Base-by-base conservation (phyloP, 37 sponge, comb jelly and placozoan species). In the Ianthella basta region DNA sequence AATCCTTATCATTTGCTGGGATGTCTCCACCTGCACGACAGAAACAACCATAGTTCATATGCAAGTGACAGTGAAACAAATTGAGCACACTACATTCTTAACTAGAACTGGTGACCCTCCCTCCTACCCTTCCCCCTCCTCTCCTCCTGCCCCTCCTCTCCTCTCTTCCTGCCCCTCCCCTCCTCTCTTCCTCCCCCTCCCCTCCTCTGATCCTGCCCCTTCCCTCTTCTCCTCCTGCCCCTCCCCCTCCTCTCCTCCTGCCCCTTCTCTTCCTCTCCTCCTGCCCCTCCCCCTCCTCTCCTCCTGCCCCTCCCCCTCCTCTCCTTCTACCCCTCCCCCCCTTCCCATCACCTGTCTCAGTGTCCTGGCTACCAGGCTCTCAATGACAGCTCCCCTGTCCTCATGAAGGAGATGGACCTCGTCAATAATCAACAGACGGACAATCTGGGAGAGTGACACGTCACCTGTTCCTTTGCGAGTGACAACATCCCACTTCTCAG, bases 401-500 rank as follows among this genome's bases (percentile, higher is more conserved):
- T 98, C 97, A 60, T 98, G 97, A 19, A 98, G 89, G 40, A 98
- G 81, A 39, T 98, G 99, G 21, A 98, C 95, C 88, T 98, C 99
- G 38, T 98, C 99, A 53, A 98, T 91, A 60, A 98, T 96, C 60
- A 98, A 94, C 4, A 98, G 92, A 29, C 90, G 82, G 21, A 98
- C 99, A 23, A 92, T 87, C 85, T 94, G 97, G 0, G 95, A 83
- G 29, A 98, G 92, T 12, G 91, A 86, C 44, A 96, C 95, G 56
- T 98, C 99, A 25, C 99, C 97, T 13, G 97, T 96, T 16, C 93
- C 88, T 80, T 98, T 98, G 19, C 99, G 66, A n/a, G 99, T 98
- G 29, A 98, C 97, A 30, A 98, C 99, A 75, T 98, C 99, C 99
- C 99, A 98, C 80, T 98, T 98, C 92, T 98, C 99, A 15, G 99